phyloP scores from a whole-genome alignment of 2,113 vertebrate genomes.

The Melanerpes aurifrons region DNA sequence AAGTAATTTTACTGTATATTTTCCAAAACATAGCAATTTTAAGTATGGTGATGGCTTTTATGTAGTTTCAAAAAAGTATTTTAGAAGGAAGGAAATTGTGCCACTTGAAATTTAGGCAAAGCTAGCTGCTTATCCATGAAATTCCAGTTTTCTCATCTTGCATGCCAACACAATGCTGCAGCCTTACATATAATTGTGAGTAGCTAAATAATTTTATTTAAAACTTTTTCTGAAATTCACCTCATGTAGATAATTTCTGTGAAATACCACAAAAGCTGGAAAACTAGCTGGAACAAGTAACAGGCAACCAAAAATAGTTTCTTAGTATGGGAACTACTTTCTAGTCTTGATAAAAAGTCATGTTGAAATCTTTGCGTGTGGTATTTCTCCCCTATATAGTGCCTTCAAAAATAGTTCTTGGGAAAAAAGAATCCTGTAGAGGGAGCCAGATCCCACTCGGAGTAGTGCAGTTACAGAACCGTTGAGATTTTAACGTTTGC shows the following conservation, averaged over 20 bases:
- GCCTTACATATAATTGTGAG: neutral
- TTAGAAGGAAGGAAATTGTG: neutral
- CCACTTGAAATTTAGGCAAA: neutral
- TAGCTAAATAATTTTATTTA: neutral
- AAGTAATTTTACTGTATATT: neutral
- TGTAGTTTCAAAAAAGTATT: neutral
- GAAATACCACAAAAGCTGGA: neutral
- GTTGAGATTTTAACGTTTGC: neutral
- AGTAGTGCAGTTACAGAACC: neutral
- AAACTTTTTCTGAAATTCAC: neutral
- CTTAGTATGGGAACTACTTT: neutral
- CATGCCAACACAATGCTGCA: neutral
- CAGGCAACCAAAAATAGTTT: neutral
- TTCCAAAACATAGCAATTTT: neutral
- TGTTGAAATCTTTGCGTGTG: neutral
- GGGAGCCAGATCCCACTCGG: neutral
- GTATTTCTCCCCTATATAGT: fast-evolving
- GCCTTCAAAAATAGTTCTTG: neutral
- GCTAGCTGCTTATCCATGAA: neutral
- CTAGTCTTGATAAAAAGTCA: neutral
- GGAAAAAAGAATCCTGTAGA: neutral
- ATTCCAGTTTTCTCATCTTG: neutral
- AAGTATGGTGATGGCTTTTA: neutral
- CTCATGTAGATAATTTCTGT: neutral
- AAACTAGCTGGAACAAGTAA: neutral